These are phyloP conservation scores for Scomber japonicus DNA, from an alignment of 2,113 vertebrate species.

Conservation along the genomic window DNA sequence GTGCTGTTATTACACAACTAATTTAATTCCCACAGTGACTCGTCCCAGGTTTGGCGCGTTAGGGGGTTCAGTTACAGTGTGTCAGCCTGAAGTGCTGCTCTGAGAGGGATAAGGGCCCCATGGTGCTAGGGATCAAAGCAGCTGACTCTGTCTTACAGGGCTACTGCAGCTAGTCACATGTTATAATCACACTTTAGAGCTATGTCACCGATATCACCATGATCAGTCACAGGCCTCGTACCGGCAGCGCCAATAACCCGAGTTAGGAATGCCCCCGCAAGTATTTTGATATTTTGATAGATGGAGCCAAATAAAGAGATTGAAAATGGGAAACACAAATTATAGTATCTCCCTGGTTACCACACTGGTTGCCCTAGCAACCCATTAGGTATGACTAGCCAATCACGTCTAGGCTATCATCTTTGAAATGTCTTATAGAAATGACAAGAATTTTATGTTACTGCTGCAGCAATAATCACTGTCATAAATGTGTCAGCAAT, in stretches of 20 bases:
- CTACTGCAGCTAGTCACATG: slow-evolving; percentile 35
- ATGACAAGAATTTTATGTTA: slow-evolving; percentile 4
- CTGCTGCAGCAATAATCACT: slow-evolving; percentile 34
- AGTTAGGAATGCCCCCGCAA: background rate
- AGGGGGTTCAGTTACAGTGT: slow-evolving; percentile 36
- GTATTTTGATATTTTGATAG: background rate
- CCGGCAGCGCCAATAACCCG: background rate
- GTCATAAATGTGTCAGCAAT: slow-evolving; percentile 11
- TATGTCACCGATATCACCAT: slow-evolving; percentile 17
- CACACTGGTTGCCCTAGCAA: background rate
- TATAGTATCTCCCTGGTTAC: background rate
- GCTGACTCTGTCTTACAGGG: slow-evolving; percentile 23
- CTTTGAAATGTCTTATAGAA: background rate
- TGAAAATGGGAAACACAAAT: background rate
- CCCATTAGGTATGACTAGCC: background rate
- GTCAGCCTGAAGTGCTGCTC: slow-evolving; percentile 48
- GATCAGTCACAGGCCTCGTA: slow-evolving; percentile 16
- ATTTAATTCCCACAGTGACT: slow-evolving; percentile 22
- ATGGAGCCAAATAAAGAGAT: background rate
- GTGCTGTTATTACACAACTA: slow-evolving; percentile 31
- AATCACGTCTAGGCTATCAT: slow-evolving; percentile 6
- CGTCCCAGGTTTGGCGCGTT: slow-evolving; percentile 13
- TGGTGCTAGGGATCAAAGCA: slow-evolving; percentile 39
- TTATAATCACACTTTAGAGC: slow-evolving; percentile 19
- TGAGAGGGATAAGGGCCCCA: slow-evolving; percentile 48